A percentile compares a stretch with the other conserved stretches of the same genome.
Conservation (phyloP, 2,113 vertebrate genomes). For the Ivindomyrus marchei region DNA sequence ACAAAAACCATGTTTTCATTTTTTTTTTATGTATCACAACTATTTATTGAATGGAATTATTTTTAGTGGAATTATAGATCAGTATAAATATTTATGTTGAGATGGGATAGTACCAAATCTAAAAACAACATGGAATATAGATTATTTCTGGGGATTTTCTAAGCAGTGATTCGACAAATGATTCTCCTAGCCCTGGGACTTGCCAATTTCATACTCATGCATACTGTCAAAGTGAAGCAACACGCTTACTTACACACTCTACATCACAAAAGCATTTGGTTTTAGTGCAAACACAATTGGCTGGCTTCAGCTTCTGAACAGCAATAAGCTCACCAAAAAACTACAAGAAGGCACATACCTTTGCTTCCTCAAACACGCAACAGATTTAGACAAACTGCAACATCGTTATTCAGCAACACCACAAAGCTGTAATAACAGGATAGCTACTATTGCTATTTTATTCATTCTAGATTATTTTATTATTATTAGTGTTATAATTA, state of each 20-base stretch:
- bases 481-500: constrained; percentile 26
- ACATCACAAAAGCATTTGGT: constrained; percentile 74
- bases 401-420: constrained; percentile 62
- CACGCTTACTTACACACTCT: constrained; percentile 70
- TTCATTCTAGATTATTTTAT: constrained; percentile 34
- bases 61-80: constrained; percentile 25
- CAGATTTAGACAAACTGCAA: constrained; percentile 66
- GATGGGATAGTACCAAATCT: constrained; percentile 51
- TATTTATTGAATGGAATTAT: constrained; percentile 20
- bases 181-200: constrained; percentile 64
- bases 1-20: constrained; percentile 45
- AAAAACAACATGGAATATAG: constrained; percentile 57
- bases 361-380: constrained; percentile 72
- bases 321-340: constrained; percentile 74
- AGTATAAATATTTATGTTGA: constrained; percentile 41
- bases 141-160: constrained; percentile 63
- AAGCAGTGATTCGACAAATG: constrained; percentile 62
- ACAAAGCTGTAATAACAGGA: constrained; percentile 61
- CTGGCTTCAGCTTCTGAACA: constrained; percentile 73
- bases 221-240: constrained; percentile 74
- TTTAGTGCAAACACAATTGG: constrained; percentile 77
- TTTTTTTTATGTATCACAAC: constrained; percentile 27
- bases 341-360: constrained; percentile 75
- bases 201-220: constrained; percentile 69
- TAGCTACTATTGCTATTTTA: constrained; percentile 65